phyloP scores from a whole-genome alignment of 2,888 invertebrate species.

The Eupithecia dodoneata region DNA sequence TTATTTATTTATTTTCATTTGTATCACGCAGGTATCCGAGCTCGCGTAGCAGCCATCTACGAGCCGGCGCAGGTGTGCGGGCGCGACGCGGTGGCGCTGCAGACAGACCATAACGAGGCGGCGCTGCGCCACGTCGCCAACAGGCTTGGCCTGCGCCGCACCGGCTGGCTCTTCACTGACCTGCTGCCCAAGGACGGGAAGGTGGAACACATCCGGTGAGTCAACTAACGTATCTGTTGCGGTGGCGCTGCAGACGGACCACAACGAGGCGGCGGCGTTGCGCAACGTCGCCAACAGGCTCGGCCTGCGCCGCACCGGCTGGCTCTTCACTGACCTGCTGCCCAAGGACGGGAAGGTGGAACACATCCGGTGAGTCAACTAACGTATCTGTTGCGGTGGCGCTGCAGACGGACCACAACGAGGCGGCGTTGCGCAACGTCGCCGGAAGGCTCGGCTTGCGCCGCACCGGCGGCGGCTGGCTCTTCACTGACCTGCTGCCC shows the following conservation, averaged over 20 bases:
- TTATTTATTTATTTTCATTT: neutral
- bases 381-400: conserved; percentile 65
- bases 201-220: conserved; percentile 85
- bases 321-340: conserved; percentile 99
- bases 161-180: conserved; percentile 99
- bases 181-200: conserved; percentile 94
- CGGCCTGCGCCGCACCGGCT: conserved; percentile 93
- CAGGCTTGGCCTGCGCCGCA: conserved; percentile 89
- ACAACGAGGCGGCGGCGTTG: conserved; percentile 87
- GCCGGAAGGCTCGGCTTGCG: conserved; percentile 91
- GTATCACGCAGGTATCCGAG: conserved; percentile 70
- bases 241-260: conserved; percentile 86
- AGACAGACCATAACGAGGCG: conserved; percentile 87
- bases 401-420: conserved; percentile 86
- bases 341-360: conserved; percentile 93
- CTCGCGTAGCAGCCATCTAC: conserved; percentile 96
- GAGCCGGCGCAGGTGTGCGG: conserved; percentile 97
- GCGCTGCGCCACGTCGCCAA: conserved; percentile 90
- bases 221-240: neutral
- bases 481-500: conserved; percentile 83
- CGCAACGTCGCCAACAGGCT: conserved; percentile 90
- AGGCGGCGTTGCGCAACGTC: conserved; percentile 89
- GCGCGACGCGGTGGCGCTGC: conserved; percentile 86
- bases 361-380: conserved; percentile 72
- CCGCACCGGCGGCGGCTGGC: conserved; percentile 98